Evolutionary conservation across 1,140 invertebrate species (phyloP).

Genomic region (Drosophila hydei): DNA sequence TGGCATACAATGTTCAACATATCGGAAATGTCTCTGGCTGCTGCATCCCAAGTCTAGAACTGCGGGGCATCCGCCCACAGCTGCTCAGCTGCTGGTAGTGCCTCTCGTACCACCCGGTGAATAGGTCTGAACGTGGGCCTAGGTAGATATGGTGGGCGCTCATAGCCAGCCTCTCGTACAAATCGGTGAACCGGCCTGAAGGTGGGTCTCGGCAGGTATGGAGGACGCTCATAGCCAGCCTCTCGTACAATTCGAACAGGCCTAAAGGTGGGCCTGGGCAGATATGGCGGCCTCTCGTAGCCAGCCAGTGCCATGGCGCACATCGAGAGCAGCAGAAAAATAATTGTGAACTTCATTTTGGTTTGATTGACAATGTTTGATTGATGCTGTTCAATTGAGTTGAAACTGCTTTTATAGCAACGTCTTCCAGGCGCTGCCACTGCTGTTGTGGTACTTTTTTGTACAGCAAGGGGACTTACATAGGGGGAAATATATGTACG

Average conservation of each 20-base stretch:
- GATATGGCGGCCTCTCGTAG: slow-evolving; percentile 5
- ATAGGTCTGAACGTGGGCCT: neutral
- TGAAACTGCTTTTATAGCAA: slow-evolving; percentile 15
- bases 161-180: neutral
- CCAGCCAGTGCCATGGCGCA: slow-evolving; percentile 8
- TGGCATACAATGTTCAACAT: too few species aligned
- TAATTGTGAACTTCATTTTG: slow-evolving; percentile 17
- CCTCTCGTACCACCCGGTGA: neutral
- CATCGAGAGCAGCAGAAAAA: slow-evolving; percentile 9
- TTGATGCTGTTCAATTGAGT: slow-evolving; percentile 6
- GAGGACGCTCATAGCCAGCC: neutral
- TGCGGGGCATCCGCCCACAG: too few species aligned
- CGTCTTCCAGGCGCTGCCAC: neutral
- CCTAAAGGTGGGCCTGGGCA: slow-evolving; percentile 15
- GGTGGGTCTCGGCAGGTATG: neutral
- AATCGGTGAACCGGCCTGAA: neutral
- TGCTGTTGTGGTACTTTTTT: slow-evolving; percentile 16
- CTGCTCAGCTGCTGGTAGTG: neutral
- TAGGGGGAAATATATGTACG: neutral
- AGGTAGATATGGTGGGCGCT: neutral
- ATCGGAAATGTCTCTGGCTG: too few species aligned
- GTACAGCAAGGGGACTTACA: slow-evolving; percentile 1
- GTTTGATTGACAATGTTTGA: neutral
- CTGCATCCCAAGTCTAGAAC: too few species aligned
- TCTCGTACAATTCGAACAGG: neutral